Conservation (phyloP, 2,888 invertebrate genomes). For the Platycheirus rosarum region DNA sequence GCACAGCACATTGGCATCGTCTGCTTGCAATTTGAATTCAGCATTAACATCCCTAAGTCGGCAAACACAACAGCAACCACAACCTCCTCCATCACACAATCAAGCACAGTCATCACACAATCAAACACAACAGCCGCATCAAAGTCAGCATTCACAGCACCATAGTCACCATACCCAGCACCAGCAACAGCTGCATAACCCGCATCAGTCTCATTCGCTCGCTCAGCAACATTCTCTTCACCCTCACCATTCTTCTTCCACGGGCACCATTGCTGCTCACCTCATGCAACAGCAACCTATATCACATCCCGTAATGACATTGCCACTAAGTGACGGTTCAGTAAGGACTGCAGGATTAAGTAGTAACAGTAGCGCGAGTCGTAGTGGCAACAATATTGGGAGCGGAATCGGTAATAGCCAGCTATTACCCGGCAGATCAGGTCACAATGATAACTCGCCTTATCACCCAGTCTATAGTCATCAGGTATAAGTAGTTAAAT, state of each 20-base stretch:
- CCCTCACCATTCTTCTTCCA: conserved; percentile 68
- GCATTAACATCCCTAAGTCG: conserved; percentile 37
- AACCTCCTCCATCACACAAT: conserved; percentile 34
- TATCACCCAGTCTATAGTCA: conserved; percentile 79
- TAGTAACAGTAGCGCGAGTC: conserved; percentile 62
- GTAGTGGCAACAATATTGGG: conserved; percentile 76
- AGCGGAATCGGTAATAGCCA: conserved; percentile 54
- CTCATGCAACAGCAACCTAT: conserved; percentile 67
- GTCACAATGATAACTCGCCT: conserved; percentile 64
- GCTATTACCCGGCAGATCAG: conserved; percentile 59
- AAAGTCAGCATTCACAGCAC: conserved; percentile 77
- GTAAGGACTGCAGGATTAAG: conserved; percentile 64
- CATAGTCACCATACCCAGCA: conserved; percentile 75
- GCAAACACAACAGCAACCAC: conserved; percentile 46
- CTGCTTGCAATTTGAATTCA: conserved; percentile 32
- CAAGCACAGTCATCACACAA: conserved; percentile 31
- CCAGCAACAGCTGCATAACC: conserved; percentile 71
- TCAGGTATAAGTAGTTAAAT: conserved; percentile 79
- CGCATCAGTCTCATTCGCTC: conserved; percentile 75
- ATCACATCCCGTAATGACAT: conserved; percentile 62
- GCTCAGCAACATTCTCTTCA: conserved; percentile 75
- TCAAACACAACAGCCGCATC: conserved; percentile 47
- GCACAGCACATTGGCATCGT: conserved; percentile 44
- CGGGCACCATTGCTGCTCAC: conserved; percentile 70
- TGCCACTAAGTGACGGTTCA: conserved; percentile 47